Evolutionary conservation across 2,888 invertebrate genomes (phyloP).

Genomic region (Tachina lurida): DNA sequence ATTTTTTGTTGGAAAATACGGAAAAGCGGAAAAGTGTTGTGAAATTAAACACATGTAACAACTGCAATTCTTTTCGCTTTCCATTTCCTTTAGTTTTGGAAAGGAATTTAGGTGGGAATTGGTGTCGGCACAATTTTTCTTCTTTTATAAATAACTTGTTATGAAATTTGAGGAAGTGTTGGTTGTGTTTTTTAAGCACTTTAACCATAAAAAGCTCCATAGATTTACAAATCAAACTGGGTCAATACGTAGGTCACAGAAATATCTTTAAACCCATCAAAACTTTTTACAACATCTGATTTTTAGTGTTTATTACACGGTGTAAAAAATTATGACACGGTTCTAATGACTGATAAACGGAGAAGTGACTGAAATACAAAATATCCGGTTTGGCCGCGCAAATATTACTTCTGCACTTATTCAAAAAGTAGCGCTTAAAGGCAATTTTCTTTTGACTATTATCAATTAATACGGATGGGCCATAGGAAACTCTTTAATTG

Average conservation of each 20-base stretch:
- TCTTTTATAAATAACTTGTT: neutral
- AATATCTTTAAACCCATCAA: no score
- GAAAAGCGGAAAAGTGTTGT: slow-evolving; percentile 63
- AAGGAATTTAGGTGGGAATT: neutral
- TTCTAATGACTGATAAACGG: no score
- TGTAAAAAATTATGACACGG: no score
- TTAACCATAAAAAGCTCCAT: neutral
- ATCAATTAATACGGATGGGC: no score
- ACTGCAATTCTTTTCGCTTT: neutral
- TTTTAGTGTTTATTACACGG: no score
- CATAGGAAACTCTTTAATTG: no score
- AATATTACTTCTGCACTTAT: no score
- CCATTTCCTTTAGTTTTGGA: slow-evolving; percentile 27
- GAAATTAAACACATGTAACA: slow-evolving; percentile 62
- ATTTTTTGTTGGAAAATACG: slow-evolving; percentile 51
- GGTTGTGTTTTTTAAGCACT: neutral
- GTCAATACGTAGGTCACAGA: neutral
- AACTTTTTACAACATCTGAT: no score
- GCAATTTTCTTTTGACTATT: no score
- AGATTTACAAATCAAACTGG: neutral
- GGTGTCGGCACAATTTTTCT: neutral
- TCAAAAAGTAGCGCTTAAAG: no score
- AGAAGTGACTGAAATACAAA: no score
- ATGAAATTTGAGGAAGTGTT: neutral
- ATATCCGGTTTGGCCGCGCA: no score